Conservation (phyloP, 2,113 vertebrate species). For the Dolichallabes microphthalmus region DNA sequence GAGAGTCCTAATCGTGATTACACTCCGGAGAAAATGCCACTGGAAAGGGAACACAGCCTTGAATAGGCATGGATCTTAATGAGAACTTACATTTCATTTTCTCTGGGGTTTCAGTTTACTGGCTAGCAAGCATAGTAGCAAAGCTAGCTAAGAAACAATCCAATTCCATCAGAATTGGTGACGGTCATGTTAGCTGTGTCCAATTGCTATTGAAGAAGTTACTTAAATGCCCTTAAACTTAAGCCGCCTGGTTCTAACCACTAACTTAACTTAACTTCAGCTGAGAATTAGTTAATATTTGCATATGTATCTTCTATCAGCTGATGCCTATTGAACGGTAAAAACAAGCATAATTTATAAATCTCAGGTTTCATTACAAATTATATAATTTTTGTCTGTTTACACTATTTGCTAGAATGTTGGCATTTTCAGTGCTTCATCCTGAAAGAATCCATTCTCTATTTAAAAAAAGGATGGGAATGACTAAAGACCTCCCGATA, state of each 20-base stretch:
- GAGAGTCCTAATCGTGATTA: slow-evolving; percentile 64
- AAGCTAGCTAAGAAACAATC: neutral
- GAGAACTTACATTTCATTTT: neutral
- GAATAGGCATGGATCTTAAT: no score
- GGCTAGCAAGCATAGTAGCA: neutral
- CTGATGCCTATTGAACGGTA: neutral
- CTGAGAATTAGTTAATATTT: no score
- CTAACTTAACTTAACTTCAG: neutral
- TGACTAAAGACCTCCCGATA: no score
- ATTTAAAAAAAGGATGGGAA: no score
- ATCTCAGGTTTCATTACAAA: neutral
- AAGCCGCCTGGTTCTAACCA: neutral
- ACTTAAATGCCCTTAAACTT: neutral
- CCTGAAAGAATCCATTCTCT: neutral
- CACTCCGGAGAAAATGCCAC: slow-evolving; percentile 66
- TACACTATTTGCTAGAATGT: neutral
- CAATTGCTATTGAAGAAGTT: neutral
- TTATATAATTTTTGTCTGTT: neutral
- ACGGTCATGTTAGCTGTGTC: neutral
- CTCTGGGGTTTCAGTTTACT: neutral
- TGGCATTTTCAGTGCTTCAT: neutral
- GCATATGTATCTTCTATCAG: no score
- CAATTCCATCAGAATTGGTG: neutral
- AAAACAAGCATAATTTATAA: neutral
- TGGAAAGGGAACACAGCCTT: slow-evolving; percentile 58